These are phyloP conservation scores for Lontra canadensis DNA, from an alignment of 2,113 vertebrate genomes.

Conservation along the genomic window DNA sequence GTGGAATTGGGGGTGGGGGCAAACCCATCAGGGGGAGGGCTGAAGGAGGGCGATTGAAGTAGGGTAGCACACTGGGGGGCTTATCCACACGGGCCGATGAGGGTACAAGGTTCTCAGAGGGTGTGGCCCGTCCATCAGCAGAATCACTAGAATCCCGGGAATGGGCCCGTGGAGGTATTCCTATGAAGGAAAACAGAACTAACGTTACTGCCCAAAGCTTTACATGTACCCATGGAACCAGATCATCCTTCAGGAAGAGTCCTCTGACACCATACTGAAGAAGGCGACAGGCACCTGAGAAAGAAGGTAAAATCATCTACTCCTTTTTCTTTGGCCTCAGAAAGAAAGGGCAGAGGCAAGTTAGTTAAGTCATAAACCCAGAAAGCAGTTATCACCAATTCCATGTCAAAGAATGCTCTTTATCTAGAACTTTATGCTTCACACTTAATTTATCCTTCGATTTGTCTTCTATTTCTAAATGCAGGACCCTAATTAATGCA, in stretches of 20 bases:
- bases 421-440: background rate
- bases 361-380: background rate
- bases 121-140: conserved; percentile 82
- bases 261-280: background rate
- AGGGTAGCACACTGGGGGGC: conserved; percentile 84
- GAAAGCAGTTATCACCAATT: background rate
- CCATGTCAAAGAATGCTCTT: background rate
- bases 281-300: background rate
- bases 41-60: conserved; percentile 83
- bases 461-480: background rate
- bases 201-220: conserved; percentile 22
- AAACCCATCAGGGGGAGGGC: conserved; percentile 84
- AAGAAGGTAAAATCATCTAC: background rate
- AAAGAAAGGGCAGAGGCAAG: background rate
- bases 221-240: background rate
- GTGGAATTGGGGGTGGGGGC: conserved; percentile 79
- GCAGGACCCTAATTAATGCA: background rate
- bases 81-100: conserved; percentile 84
- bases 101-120: conserved; percentile 82
- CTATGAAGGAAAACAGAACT: conserved; percentile 77
- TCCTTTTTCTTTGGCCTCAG: background rate
- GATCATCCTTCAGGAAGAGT: background rate
- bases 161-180: conserved; percentile 89
- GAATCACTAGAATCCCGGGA: conserved; percentile 85
- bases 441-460: background rate